Conservation (phyloP, 2,113 vertebrate genomes). For the Antigone vipio region DNA sequence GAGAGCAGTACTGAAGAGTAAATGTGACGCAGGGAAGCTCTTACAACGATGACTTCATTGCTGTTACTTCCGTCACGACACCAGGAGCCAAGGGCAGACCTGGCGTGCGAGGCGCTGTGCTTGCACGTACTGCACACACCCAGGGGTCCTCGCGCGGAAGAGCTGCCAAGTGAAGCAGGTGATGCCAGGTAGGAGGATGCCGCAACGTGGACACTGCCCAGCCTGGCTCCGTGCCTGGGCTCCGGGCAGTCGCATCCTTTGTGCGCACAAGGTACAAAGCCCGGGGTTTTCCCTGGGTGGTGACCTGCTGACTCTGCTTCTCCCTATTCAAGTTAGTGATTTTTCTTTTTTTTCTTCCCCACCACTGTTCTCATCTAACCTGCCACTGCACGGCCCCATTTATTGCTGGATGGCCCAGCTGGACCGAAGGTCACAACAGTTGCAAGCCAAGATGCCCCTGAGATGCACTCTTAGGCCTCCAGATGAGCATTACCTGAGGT, state of each 20-base stretch:
- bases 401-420: background rate
- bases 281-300: background rate
- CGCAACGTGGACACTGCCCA: fast-evolving
- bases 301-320: background rate
- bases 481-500: background rate
- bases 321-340: background rate
- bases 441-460: background rate
- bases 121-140: fast-evolving
- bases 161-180: background rate
- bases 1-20: background rate
- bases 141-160: fast-evolving
- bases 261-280: background rate
- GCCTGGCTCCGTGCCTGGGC: background rate
- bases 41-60: background rate
- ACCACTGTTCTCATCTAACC: background rate
- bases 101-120: background rate
- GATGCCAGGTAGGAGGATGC: background rate
- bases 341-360: background rate
- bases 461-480: background rate
- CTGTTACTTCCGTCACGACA: background rate
- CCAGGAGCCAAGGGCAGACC: background rate
- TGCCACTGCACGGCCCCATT: background rate
- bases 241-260: background rate
- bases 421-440: background rate
- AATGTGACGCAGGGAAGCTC: background rate